phyloP scores from a whole-genome alignment of 2,113 vertebrate species.

The Balaeniceps rex region DNA sequence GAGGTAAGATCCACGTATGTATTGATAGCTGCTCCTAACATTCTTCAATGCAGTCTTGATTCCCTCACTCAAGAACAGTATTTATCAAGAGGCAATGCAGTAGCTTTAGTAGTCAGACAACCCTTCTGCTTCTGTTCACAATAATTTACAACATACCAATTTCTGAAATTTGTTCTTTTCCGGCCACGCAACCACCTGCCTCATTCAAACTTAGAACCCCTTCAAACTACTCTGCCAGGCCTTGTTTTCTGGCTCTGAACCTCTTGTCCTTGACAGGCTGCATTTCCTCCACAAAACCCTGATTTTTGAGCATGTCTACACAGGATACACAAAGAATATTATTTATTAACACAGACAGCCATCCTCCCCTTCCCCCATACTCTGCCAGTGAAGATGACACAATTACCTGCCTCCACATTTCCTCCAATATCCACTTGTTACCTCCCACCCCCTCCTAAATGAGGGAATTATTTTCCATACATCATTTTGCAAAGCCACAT shows the following conservation, averaged over 20 bases:
- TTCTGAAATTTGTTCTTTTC: neutral
- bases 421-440: neutral
- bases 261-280: neutral
- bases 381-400: neutral
- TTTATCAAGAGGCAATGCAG: neutral
- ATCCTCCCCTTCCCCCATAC: neutral
- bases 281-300: neutral
- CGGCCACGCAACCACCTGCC: neutral
- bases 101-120: neutral
- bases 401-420: neutral
- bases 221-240: neutral
- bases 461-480: neutral
- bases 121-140: neutral
- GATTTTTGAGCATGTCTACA: neutral
- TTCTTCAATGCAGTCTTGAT: neutral
- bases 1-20: neutral
- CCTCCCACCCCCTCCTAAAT: neutral
- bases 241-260: neutral
- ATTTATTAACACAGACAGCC: neutral
- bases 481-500: neutral
- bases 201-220: neutral
- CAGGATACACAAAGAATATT: neutral
- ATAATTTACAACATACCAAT: neutral
- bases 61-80: neutral
- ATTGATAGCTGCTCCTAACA: neutral